Evolutionary conservation across 2,888 invertebrate genomes (phyloP), one percentile per base, ranked within the genome.

Genomic region (Lepidonotus clava): DNA sequence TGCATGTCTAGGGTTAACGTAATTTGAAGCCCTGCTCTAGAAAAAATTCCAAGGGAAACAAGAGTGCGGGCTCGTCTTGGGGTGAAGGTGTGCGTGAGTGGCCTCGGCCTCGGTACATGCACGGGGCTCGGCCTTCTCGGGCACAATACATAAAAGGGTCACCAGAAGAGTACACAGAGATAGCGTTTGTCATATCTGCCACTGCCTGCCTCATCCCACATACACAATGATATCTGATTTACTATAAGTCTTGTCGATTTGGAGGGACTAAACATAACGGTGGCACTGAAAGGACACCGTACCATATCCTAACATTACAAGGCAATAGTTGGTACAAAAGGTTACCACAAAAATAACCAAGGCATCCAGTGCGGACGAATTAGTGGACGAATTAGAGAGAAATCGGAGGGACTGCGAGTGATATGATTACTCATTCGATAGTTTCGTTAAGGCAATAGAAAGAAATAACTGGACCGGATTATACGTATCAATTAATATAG

Each of bases 401-500:
- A n/a, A 34, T 71, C 36, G 71, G 71, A 71, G 71, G 71, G 38
- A 71, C 38, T 71, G 71, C 14, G 38, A 32, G 34, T 71, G 34
- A 71, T 71, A 71, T 71, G 34, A 34, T 4, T 14, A 34, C 38
- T 71, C 71, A 71, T n/a, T 34, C 71, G 71, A n/a, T n/a, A 21
- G 14, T 14, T 38, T 38, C 38, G 38, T 38, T 38, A 71, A 71
- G 71, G 71, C 71, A 71, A 38, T 71, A 38, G 14, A 38, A 71
- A 71, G 38, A 36, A 11, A 71, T 34, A 71, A 34, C 71, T 71
- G 71, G 71, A 36, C 71, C 71, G 71, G 71, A 71, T 71, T 71
- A 38, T 36, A 71, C 34, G 34, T 21, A 71, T 71, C 71, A 71
- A 36, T 71, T 24, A 66, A 14, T 28, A 66, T 24, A 28, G 24